Evolutionary conservation across 37 sponge, comb jelly and placozoan species (phyloP).

Genomic region (Amphimedon queenslandica): DNA sequence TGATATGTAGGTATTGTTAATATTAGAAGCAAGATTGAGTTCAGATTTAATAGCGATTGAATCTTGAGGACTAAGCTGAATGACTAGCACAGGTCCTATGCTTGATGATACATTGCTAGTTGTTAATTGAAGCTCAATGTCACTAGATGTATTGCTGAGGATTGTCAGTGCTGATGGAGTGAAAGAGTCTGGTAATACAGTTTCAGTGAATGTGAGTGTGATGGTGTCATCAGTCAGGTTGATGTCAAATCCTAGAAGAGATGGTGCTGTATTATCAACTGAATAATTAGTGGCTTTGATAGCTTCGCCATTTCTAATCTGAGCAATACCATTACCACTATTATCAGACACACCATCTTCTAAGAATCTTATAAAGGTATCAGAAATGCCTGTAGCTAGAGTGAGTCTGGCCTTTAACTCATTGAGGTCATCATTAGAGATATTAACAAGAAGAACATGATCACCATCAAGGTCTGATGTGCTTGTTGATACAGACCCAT

Average conservation of each 20-base stretch:
- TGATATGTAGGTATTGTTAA: constrained; percentile 32
- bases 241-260: constrained; percentile 42
- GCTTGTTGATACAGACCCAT: constrained; percentile 47
- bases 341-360: constrained; percentile 62
- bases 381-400: constrained; percentile 45
- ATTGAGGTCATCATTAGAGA: constrained; percentile 68
- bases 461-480: constrained; percentile 62
- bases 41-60: constrained; percentile 53
- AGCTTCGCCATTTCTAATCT: constrained; percentile 36
- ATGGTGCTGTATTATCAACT: constrained; percentile 54
- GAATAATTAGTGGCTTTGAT: constrained; percentile 48
- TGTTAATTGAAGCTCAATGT: constrained; percentile 25
- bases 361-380: constrained; percentile 59
- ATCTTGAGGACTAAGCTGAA: constrained; percentile 54
- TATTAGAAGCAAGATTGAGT: constrained; percentile 43
- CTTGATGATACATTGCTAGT: constrained; percentile 13
- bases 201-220: constrained; percentile 76
- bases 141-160: constrained; percentile 1
- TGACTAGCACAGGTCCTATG: constrained; percentile 29
- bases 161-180: constrained; percentile 56
- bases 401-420: constrained; percentile 48
- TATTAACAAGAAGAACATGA: constrained; percentile 46
- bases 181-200: constrained; percentile 62
- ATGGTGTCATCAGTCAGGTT: constrained; percentile 66
- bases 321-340: constrained; percentile 27